Conservation (phyloP, 2,113 vertebrate genomes). For the Nothocercus julius region DNA sequence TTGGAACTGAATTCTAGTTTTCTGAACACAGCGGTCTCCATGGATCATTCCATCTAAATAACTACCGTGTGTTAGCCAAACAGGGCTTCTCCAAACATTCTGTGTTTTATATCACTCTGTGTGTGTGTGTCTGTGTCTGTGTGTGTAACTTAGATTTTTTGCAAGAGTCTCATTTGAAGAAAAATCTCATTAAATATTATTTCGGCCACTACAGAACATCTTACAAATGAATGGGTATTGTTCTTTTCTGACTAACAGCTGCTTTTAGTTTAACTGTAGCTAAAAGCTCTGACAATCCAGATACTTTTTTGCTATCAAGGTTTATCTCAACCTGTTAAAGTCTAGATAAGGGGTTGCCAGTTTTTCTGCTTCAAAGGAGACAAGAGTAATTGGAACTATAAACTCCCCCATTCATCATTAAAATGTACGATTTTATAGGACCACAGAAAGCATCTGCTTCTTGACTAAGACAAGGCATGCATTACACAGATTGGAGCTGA, state of each 20-base stretch:
- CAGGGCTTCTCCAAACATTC: background rate
- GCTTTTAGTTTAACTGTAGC: constrained; percentile 76
- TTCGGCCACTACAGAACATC: constrained; percentile 42
- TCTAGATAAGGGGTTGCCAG: constrained; percentile 77
- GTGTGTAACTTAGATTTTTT: background rate
- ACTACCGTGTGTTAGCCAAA: constrained; percentile 39
- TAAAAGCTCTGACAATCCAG: constrained; percentile 69
- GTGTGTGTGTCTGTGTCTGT: background rate
- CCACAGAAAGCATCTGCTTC: constrained; percentile 60
- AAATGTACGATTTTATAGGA: constrained; percentile 63
- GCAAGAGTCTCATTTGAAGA: background rate
- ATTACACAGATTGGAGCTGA: constrained; percentile 54
- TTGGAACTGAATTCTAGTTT: constrained; percentile 6
- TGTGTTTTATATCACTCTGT: background rate
- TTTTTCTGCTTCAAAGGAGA: constrained; percentile 77
- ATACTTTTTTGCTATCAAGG: constrained; percentile 75
- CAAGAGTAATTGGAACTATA: constrained; percentile 71
- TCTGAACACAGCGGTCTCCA: background rate
- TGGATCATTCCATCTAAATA: background rate
- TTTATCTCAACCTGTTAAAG: constrained; percentile 79
- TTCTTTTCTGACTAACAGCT: constrained; percentile 69
- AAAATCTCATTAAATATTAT: constrained; percentile 47
- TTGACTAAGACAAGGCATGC: constrained; percentile 53
- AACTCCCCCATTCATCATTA: constrained; percentile 66
- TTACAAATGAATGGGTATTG: constrained; percentile 67